A percentile compares a stretch with the other conserved stretches of the same genome.
Evolutionary conservation across 2,797 vertebrate species (phyloP).

Genomic region (Galaxias olidus): DNA sequence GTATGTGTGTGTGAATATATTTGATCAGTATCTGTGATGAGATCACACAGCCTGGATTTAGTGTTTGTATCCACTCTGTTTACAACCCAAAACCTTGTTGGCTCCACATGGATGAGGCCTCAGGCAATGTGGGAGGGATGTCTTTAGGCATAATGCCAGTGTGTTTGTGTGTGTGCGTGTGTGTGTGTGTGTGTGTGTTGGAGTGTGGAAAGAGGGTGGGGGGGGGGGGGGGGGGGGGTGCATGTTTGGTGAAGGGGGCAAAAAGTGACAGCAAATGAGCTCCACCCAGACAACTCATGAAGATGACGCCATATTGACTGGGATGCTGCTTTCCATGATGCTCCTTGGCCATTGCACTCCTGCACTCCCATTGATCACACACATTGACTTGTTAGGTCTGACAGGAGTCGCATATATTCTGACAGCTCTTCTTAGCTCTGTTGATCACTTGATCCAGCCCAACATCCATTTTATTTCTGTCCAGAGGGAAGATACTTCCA

Average conservation of each 20-base stretch:
- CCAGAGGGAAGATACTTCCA: not conserved
- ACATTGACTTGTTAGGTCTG: not conserved
- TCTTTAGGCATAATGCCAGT: not conserved
- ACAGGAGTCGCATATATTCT: conserved; percentile 7
- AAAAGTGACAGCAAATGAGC: conserved; percentile 32
- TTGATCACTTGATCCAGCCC: not conserved
- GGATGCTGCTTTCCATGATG: conserved; percentile 48
- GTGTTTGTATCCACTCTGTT: not conserved
- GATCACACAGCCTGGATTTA: not conserved
- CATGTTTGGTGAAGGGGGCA: conserved; percentile 11
- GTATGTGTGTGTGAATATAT: conserved; percentile 11
- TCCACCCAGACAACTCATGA: conserved; percentile 50
- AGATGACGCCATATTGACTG: conserved; percentile 49
- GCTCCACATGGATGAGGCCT: not conserved
- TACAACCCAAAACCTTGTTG: not conserved
- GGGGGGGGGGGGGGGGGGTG: not conserved
- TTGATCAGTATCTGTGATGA: not conserved
- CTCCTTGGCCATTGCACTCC: conserved; percentile 3
- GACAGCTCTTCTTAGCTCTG: not conserved
- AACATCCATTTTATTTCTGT: not conserved
- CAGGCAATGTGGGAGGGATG: no score
- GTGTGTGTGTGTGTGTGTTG: not conserved
- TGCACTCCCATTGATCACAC: conserved; percentile 14
- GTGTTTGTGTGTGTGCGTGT: conserved; percentile 15
- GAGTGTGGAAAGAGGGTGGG: not conserved